Base-by-base conservation (phyloP, 2,113 vertebrate genomes). In the Conger conger region DNA sequence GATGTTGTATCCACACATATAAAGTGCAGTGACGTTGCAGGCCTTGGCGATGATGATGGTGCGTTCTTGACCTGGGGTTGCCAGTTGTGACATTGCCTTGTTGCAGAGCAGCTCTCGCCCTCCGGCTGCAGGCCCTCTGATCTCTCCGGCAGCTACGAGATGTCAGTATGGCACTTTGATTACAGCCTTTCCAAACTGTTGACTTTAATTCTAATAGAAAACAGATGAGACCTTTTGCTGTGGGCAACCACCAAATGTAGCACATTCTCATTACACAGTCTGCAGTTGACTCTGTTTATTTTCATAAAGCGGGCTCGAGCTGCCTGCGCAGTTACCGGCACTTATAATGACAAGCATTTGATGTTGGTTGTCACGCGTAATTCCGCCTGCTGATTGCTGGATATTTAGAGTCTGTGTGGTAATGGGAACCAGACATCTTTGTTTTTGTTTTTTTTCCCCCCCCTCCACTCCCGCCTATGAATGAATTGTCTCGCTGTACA, bases 221-320 rank as follows among this genome's bases (percentile, higher is more conserved):
- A 85, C 86, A 82, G 88, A 83, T 86, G 90, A 89, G 85, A 92
- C 88, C 82, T 84, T 63, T 90, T 87, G 87, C 92, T 91, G 84
- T 86, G 40, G 89, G 80, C 88, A 27, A 9, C 87, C 93, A 77
- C 88, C 91, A 86, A 87, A 85, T 90, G 88, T 90, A 86, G 90
- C 90, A 89, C 89, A 0, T 92, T 93, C 90, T 89, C 92, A 93
- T 91, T 93, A 91, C 89, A 92, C 82, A 80, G 87, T 92, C 92
- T 92, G 87, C 88, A 85, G 86, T 87, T 87, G 88, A 91, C 89
- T 92, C 89, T 88, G 86, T 92, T 94, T 92, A 86, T 90, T 91
- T 88, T 93, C 88, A 88, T 88, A 86, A 57, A 91, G 86, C 83
- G 86, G 87, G 90, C 88, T 88, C 86, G 60, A 86, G 85, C 85